Percentiles rank a stretch among this genome's conserved stretches.
Evolutionary conservation across 2,113 vertebrate species (phyloP).

Genomic region (Callipepla californica): DNA sequence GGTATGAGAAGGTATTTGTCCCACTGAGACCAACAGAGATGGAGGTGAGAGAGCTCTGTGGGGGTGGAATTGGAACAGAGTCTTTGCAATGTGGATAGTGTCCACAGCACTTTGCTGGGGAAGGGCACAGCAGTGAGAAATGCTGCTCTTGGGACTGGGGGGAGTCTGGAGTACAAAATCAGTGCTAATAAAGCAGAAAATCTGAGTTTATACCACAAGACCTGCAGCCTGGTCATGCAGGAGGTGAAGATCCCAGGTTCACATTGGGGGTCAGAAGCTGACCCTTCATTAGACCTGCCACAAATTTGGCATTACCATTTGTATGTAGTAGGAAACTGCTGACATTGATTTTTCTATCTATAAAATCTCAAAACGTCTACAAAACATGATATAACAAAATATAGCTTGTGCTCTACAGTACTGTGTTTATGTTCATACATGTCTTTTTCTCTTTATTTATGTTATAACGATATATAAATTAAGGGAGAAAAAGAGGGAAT

Average conservation of each 20-base stretch:
- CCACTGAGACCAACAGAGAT: background rate
- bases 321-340: background rate
- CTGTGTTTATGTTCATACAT: background rate
- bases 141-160: background rate
- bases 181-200: background rate
- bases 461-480: background rate
- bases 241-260: background rate
- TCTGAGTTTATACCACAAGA: background rate
- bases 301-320: background rate
- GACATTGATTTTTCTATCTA: background rate
- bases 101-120: background rate
- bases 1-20: background rate
- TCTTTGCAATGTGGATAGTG: background rate
- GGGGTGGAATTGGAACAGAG: background rate
- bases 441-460: background rate
- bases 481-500: background rate
- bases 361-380: background rate
- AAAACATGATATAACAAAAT: background rate
- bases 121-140: background rate
- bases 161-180: background rate
- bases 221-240: fast-evolving
- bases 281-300: fast-evolving
- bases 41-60: background rate
- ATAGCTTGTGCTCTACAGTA: background rate
- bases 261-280: fast-evolving